Evolutionary conservation across 2,113 vertebrate species (phyloP).

Genomic region (human (Homo sapiens)): DNA sequence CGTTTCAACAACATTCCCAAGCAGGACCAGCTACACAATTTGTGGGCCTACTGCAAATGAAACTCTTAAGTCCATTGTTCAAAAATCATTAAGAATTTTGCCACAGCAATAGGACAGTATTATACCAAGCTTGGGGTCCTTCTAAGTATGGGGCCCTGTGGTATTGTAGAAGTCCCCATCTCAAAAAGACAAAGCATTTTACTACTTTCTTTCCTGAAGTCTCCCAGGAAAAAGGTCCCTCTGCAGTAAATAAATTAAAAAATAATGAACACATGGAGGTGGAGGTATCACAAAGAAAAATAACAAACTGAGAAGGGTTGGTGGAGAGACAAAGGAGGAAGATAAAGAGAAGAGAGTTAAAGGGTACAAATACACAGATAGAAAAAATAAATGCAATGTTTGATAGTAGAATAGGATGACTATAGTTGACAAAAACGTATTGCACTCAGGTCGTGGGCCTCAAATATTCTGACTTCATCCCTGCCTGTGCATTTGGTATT

Average conservation of each 20-base stretch:
- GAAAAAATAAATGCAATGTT: neutral
- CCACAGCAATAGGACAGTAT: neutral
- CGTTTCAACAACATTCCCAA: neutral
- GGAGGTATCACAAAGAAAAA: neutral
- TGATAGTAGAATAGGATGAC: neutral
- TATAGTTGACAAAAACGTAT: neutral
- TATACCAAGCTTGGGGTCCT: neutral
- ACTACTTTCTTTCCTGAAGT: neutral
- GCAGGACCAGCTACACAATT: neutral
- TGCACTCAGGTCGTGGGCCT: neutral
- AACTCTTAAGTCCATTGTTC: neutral
- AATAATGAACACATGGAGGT: neutral
- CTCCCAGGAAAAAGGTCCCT: neutral
- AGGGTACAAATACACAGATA: neutral
- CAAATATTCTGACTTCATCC: neutral
- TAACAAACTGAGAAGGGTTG: neutral
- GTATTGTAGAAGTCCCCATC: accelerated
- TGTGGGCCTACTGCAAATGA: neutral
- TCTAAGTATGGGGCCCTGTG: too few species aligned
- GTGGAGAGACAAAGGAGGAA: neutral
- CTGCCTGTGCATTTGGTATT: neutral
- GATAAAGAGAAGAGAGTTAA: neutral
- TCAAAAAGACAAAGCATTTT: neutral
- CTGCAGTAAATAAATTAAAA: neutral
- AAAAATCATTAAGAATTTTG: neutral